phyloP scores from a whole-genome alignment of 2,113 vertebrate species.

The Sturnira hondurensis region DNA sequence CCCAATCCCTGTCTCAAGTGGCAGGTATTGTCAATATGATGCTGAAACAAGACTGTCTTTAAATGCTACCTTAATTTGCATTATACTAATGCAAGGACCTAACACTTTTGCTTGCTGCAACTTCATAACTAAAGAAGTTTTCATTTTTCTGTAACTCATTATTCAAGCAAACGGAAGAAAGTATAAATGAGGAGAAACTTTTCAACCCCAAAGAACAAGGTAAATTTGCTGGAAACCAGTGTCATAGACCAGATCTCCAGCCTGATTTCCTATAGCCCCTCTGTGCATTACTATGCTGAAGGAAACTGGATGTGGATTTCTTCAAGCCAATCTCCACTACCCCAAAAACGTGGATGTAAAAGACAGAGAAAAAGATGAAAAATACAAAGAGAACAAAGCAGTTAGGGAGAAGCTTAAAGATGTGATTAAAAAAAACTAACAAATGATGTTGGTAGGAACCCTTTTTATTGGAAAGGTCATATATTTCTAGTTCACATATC shows the following conservation, averaged over 20 bases:
- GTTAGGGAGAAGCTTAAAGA: neutral
- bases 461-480: neutral
- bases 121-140: conserved; percentile 33
- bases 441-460: neutral
- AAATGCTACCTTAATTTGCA: conserved; percentile 63
- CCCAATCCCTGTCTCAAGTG: conserved; percentile 59
- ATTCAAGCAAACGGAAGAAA: neutral
- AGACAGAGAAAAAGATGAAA: neutral
- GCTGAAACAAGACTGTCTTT: conserved; percentile 5
- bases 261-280: neutral
- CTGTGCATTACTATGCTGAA: neutral
- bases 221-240: neutral
- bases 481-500: neutral
- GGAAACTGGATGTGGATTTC: neutral
- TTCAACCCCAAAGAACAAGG: neutral
- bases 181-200: neutral
- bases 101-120: conserved; percentile 50
- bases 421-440: neutral
- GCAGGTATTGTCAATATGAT: conserved; percentile 27
- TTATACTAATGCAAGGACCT: conserved; percentile 1
- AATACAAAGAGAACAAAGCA: neutral
- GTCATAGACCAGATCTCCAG: neutral
- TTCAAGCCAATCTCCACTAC: neutral
- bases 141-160: conserved; percentile 38
- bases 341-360: neutral